Percentiles rank a stretch among this genome's conserved stretches.
Evolutionary conservation across 2,113 vertebrate species (phyloP).

Genomic region (Nibea albiflora): DNA sequence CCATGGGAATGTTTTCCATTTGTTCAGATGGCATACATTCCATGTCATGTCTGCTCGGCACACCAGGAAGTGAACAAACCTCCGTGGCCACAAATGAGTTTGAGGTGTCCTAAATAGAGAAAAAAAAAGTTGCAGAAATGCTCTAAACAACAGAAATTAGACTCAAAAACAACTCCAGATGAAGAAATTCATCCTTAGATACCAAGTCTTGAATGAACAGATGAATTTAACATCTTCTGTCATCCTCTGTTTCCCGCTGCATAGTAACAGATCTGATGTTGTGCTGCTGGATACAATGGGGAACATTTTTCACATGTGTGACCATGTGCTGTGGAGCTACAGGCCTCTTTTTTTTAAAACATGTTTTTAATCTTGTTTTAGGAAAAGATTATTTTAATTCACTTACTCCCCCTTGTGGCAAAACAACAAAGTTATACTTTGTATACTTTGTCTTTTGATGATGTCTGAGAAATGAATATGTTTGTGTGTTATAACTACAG

Average conservation of each 20-base stretch:
- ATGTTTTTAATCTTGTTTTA: conserved; percentile 65
- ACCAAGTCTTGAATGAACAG: neutral
- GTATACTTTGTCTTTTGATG: neutral
- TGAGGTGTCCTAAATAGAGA: conserved; percentile 7
- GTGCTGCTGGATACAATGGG: conserved; percentile 42
- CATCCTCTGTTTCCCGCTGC: conserved; percentile 24
- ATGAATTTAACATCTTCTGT: neutral
- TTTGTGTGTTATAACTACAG: neutral
- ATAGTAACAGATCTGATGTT: conserved; percentile 3
- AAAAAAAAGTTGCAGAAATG: neutral
- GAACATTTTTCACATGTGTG: conserved; percentile 58
- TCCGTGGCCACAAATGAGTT: neutral
- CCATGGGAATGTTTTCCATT: conserved; percentile 74
- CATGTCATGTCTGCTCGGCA: conserved; percentile 58
- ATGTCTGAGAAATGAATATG: conserved; percentile 7
- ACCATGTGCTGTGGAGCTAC: conserved; percentile 54
- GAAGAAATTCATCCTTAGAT: neutral
- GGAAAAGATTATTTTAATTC: conserved; percentile 41
- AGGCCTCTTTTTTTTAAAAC: conserved; percentile 58
- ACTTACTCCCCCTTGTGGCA: conserved; percentile 79
- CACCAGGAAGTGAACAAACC: conserved; percentile 59
- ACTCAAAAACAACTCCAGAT: neutral
- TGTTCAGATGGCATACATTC: conserved; percentile 75
- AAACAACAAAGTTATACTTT: neutral
- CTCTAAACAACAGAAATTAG: neutral